Evolutionary conservation across 1,140 invertebrate genomes (phyloP).

Genomic region (Drosophila setifemur): DNA sequence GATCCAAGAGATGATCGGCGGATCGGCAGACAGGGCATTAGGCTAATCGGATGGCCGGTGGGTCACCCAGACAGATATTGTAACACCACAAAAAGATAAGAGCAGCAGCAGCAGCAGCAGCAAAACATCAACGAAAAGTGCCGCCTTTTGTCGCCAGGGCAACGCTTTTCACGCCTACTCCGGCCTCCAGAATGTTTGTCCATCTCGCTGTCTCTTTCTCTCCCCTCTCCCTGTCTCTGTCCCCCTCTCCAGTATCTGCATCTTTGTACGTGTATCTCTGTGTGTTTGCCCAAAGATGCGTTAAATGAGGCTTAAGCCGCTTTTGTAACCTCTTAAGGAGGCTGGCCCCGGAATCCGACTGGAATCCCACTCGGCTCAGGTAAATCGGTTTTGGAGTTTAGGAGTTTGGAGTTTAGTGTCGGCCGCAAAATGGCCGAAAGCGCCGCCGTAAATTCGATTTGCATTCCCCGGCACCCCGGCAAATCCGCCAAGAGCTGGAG

Average conservation of each 20-base stretch:
- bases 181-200: background rate
- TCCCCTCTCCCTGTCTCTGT: background rate
- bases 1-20: constrained; percentile 14
- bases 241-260: background rate
- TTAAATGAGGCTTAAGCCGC: constrained; percentile 66
- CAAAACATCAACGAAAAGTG: constrained; percentile 44
- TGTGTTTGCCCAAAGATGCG: constrained; percentile 59
- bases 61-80: constrained; percentile 31
- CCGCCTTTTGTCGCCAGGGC: constrained; percentile 61
- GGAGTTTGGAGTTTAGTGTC: constrained; percentile 25
- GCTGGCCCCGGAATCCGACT: background rate
- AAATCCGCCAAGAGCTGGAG: constrained; percentile 6
- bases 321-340: constrained; percentile 40
- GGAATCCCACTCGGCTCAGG: constrained; percentile 7
- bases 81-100: constrained; percentile 27
- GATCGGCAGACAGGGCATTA: constrained; percentile 59
- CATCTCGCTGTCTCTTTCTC: background rate
- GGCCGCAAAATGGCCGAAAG: constrained; percentile 53
- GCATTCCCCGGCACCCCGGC: constrained; percentile 44
- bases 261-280: background rate
- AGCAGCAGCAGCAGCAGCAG: no score
- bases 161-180: constrained; percentile 75
- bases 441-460: constrained; percentile 65
- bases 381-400: no score
- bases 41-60: constrained; percentile 69